Percentiles rank a stretch among this genome's conserved stretches.
Evolutionary conservation across 2,888 invertebrate genomes (phyloP).

Genomic region (Pristionchus mayeri): DNA sequence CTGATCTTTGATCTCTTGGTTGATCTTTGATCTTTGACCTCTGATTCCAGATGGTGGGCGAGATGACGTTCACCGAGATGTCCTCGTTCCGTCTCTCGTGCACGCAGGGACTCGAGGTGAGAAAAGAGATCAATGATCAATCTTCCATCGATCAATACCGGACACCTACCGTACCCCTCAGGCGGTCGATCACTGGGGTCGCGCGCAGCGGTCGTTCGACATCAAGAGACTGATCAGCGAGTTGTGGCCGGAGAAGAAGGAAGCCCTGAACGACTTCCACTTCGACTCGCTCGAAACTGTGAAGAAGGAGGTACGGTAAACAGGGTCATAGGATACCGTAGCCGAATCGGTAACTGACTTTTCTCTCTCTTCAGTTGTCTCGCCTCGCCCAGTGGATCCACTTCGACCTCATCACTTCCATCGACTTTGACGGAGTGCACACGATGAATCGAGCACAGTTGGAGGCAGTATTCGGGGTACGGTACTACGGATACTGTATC

Average conservation of each 20-base stretch:
- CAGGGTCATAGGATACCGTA: neutral
- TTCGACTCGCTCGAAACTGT: neutral
- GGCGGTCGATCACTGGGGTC: conserved; percentile 8
- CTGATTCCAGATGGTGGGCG: neutral
- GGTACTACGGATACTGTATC: neutral
- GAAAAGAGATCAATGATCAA: neutral
- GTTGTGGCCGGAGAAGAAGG: neutral
- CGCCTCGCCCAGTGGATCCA: neutral
- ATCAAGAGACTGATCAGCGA: neutral
- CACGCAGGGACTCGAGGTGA: conserved; percentile 4
- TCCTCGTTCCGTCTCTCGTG: neutral
- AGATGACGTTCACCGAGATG: neutral
- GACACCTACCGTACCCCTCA: no score
- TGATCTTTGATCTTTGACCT: neutral
- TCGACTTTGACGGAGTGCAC: neutral
- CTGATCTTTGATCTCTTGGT: neutral
- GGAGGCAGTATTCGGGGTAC: conserved; percentile 1
- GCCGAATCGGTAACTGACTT: neutral
- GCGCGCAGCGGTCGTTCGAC: neutral
- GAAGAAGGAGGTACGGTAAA: neutral
- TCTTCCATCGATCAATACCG: no score
- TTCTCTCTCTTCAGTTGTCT: neutral
- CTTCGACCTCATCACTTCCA: conserved; percentile 1
- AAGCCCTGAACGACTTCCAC: neutral
- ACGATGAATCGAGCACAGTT: neutral